Base-by-base conservation (phyloP, 1,140 invertebrate species). In the Drosophila repletoides region DNA sequence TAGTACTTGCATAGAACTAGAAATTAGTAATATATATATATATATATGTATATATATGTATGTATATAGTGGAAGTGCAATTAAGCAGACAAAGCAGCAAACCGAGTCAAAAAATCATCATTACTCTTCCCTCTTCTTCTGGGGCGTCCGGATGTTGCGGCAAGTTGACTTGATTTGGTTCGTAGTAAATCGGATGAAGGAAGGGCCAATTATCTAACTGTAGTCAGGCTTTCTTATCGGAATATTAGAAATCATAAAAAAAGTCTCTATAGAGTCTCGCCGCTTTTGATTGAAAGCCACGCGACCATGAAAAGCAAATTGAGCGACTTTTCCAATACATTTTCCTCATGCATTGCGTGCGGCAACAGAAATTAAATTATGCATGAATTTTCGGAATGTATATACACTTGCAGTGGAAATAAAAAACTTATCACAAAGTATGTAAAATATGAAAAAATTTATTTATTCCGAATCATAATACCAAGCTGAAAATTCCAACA, bases 21-120 rank as follows among this genome's bases (percentile, higher is more conserved):
- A 83, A 83, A 65, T 51, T 36, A 60, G 21, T 53, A 64, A 69
- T 86, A 43, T 70, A 24, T 40, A 72, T 70, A 72, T 72, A 76
- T 36, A 67, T 68, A 21, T 41, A 26, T 22, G 48, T 29, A 22
- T 24, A 10, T 46, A 66, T 65, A 56, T 34, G 28, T 61, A n/a
- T n/a, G n/a, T n/a, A n/a, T n/a, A n/a, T n/a, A n/a, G n/a, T n/a
- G n/a, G n/a, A n/a, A n/a, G n/a, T n/a, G n/a, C n/a, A 71, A 66
- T 71, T 71, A 61, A 14, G 51, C 51, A 36, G 26, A 33, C 26
- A 26, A 36, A 24, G 41, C 38, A 21, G n/a, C 6, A 24, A 7
- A 22, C 10, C 14, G 9, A 9, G 12, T 15, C 12, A 10, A 26
- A 45, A 43, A 9, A 14, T 3, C 3, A 1, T 0, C 6, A 2